Percentiles rank a stretch among this genome's conserved stretches.
phyloP scores from a whole-genome alignment of 1,140 invertebrate species.

The Ruditapes philippinarum region DNA sequence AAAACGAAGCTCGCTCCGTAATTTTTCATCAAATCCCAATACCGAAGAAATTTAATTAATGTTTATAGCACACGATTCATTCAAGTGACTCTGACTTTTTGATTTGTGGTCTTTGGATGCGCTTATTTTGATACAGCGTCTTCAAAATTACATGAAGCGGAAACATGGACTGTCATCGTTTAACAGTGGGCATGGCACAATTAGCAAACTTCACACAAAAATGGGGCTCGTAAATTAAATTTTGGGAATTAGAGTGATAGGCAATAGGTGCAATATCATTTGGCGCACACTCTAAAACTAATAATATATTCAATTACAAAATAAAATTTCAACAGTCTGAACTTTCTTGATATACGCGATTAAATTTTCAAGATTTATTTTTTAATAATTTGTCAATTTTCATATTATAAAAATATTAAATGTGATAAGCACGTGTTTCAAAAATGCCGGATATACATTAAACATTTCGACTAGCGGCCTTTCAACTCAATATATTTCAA shows the following conservation, averaged over 20 bases:
- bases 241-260: background rate
- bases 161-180: conserved; percentile 37
- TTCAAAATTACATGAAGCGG: conserved; percentile 23
- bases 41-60: conserved; percentile 41
- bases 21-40: conserved; percentile 33
- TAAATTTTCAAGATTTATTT: no score
- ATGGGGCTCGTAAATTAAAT: conserved; percentile 10
- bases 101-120: conserved; percentile 11
- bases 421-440: no score
- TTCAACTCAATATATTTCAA: no score
- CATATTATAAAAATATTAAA: no score
- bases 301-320: no score
- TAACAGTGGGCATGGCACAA: background rate
- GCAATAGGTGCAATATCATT: background rate
- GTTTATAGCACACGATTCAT: conserved; percentile 16
- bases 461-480: no score
- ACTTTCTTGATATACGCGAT: no score
- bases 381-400: no score
- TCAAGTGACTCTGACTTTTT: background rate
- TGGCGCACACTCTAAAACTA: background rate
- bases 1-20: conserved; percentile 10
- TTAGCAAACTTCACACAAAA: conserved; percentile 9
- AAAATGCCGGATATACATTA: no score
- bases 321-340: no score
- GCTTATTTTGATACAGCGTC: background rate